Conservation (phyloP, 2,113 vertebrate species). For the Indri indri region DNA sequence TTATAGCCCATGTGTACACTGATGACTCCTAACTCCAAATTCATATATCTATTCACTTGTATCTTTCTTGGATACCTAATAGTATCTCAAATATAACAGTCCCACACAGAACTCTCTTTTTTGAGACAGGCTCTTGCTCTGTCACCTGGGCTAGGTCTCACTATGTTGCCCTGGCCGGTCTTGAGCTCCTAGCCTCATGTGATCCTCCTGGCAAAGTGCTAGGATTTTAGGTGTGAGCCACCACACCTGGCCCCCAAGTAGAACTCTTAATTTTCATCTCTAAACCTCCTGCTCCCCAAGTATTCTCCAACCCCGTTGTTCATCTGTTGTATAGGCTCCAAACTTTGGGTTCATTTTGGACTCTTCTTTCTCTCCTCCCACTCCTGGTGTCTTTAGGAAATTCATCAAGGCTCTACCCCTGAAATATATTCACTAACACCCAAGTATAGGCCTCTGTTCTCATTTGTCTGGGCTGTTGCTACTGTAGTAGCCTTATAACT, state of each 20-base stretch:
- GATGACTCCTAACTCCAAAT: background rate
- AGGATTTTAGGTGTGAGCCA: too few species aligned
- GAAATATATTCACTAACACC: background rate
- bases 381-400: background rate
- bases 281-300: background rate
- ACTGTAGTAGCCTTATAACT: background rate
- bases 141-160: too few species aligned
- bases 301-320: background rate
- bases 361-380: background rate
- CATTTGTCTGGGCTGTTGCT: background rate
- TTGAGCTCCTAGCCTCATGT: too few species aligned
- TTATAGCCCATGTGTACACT: background rate
- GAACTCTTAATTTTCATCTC: background rate
- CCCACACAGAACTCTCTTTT: background rate
- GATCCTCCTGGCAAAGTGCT: too few species aligned
- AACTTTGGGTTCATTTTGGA: background rate
- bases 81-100: background rate
- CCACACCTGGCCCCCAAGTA: background rate
- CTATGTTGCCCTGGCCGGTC: too few species aligned
- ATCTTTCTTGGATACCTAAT: conserved; percentile 2
- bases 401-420: background rate
- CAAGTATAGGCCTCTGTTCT: background rate
- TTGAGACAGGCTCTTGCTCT: too few species aligned
- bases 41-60: background rate
- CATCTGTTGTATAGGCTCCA: background rate